A percentile compares a stretch with the other conserved stretches of the same genome.
Conservation (phyloP, 2,113 vertebrate species). For the Chamaetylas fuelleborni region DNA sequence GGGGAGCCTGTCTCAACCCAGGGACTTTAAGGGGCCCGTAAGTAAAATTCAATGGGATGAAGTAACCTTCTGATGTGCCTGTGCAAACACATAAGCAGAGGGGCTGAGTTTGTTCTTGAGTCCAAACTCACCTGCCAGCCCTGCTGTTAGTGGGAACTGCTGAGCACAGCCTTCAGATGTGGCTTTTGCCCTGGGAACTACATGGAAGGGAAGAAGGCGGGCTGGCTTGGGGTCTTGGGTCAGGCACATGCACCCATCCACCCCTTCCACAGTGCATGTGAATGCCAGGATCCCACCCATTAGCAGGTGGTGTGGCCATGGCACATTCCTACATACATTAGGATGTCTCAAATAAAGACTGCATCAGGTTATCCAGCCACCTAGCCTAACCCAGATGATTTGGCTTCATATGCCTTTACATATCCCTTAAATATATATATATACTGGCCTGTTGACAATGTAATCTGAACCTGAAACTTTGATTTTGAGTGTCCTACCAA, state of each 20-base stretch:
- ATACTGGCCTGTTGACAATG: background rate
- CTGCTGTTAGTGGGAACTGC: fast-evolving
- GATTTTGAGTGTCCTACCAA: background rate
- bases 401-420: background rate
- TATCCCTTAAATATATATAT: background rate
- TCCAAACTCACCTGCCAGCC: background rate
- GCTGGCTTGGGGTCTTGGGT: background rate
- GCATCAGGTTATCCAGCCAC: background rate
- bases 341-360: background rate
- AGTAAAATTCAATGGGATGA: background rate
- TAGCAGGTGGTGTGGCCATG: background rate
- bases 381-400: background rate
- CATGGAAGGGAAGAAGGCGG: background rate
- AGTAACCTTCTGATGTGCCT: background rate
- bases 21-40: background rate
- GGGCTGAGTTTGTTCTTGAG: background rate
- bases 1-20: background rate
- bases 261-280: fast-evolving
- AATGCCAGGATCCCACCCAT: background rate
- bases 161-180: fast-evolving
- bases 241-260: background rate
- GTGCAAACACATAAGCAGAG: background rate
- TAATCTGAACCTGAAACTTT: background rate
- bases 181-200: background rate
- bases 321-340: background rate